Evolutionary conservation across 2,113 vertebrate genomes (phyloP).

Genomic region (Bos javanicus): DNA sequence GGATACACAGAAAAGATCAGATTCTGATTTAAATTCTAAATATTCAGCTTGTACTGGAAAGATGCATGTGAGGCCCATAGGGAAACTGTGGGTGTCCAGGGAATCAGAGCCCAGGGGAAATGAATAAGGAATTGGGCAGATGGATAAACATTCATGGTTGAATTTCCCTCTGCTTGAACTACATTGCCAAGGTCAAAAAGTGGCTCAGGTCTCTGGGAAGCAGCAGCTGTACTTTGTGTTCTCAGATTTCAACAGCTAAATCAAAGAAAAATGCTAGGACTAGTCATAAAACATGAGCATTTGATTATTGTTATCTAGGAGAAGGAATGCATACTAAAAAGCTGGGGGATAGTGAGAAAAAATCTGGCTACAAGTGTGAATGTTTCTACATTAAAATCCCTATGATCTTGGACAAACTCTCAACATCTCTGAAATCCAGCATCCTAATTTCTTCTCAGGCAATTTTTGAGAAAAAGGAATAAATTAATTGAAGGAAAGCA

Average conservation of each 20-base stretch:
- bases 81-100: neutral
- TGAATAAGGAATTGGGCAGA: neutral
- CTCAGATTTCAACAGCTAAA: neutral
- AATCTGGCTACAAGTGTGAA: neutral
- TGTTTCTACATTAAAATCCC: neutral
- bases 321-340: neutral
- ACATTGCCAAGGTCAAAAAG: constrained; percentile 4
- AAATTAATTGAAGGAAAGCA: neutral
- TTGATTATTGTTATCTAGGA: neutral
- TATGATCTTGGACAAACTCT: neutral
- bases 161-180: neutral
- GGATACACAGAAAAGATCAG: neutral
- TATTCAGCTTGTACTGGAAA: neutral
- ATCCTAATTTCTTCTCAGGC: neutral
- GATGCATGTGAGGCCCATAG: neutral
- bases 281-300: neutral
- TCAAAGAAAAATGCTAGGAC: neutral
- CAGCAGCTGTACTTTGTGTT: constrained; percentile 12
- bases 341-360: neutral
- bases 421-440: neutral
- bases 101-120: neutral
- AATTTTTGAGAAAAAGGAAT: neutral
- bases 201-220: neutral
- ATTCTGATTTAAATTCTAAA: neutral
- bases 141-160: neutral